Evolutionary conservation across 2,113 vertebrate genomes (phyloP).

Genomic region (Anhinga rufa): DNA sequence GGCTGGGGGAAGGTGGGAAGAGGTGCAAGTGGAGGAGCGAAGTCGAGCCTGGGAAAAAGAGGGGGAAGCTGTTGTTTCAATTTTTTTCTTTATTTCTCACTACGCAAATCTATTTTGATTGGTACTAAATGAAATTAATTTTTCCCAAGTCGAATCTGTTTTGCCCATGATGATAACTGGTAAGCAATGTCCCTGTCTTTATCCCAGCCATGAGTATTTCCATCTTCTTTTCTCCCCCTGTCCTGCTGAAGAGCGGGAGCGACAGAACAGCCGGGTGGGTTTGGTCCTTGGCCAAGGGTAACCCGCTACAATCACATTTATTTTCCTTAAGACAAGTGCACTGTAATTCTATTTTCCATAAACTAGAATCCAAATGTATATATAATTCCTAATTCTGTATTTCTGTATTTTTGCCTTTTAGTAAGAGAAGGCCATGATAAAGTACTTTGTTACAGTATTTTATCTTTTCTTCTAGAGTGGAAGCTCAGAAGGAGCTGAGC

Average conservation of each 20-base stretch:
- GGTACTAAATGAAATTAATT: background rate
- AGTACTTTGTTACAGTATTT: background rate
- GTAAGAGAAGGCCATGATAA: background rate
- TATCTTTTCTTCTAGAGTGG: background rate
- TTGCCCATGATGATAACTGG: background rate
- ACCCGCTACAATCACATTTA: background rate
- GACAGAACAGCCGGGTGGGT: background rate
- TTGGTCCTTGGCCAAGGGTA: background rate
- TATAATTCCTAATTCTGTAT: background rate
- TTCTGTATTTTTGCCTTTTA: background rate
- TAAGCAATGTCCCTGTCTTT: background rate
- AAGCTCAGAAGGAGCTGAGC: background rate
- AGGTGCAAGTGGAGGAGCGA: background rate
- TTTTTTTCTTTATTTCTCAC: background rate
- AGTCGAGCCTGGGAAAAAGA: background rate
- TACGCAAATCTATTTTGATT: background rate
- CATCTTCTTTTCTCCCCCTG: background rate
- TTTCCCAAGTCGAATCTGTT: background rate
- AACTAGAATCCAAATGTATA: background rate
- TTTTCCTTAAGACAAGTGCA: background rate
- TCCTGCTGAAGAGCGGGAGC: background rate
- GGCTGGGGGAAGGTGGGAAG: background rate
- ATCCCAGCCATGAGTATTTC: background rate
- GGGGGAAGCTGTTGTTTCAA: background rate
- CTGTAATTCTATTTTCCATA: background rate